Conservation (phyloP, 2,113 vertebrate species). For the Saguinus midas region DNA sequence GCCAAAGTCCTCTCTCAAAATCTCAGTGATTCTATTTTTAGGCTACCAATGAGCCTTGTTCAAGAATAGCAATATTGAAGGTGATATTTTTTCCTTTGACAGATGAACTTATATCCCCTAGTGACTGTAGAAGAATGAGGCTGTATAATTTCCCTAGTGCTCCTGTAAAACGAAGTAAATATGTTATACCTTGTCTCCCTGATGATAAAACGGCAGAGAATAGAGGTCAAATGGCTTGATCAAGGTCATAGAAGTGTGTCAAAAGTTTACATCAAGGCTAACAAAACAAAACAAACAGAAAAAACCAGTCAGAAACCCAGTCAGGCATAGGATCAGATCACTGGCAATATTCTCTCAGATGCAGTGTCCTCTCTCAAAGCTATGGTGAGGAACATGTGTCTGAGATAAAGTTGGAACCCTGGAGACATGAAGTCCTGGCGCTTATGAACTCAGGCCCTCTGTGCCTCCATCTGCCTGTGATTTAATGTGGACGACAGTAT, state of each 20-base stretch:
- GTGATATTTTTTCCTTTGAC: not conserved
- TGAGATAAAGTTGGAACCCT: not conserved
- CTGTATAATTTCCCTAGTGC: not conserved
- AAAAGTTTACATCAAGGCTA: not conserved
- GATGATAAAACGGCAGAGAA: not conserved
- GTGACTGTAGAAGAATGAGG: not conserved
- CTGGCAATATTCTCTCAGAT: not conserved
- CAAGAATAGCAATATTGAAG: conserved; percentile 42
- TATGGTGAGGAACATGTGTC: not conserved
- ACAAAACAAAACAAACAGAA: not conserved
- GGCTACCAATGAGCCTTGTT: not conserved
- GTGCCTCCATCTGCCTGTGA: conserved; percentile 29
- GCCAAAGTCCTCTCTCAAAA: conserved; percentile 8
- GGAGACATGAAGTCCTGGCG: not conserved
- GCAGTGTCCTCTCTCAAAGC: not conserved
- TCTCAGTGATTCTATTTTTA: not conserved
- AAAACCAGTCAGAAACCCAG: not conserved
- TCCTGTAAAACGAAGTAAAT: not conserved
- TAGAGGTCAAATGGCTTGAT: not conserved
- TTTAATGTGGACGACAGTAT: conserved; percentile 44
- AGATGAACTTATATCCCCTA: conserved; percentile 38
- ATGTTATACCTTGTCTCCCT: not conserved
- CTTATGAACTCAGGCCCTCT: not conserved
- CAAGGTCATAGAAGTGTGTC: conserved; percentile 1
- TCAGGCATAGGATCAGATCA: not conserved